Conservation (phyloP, 1,140 invertebrate genomes). For the honey bee (Apis mellifera) region DNA sequence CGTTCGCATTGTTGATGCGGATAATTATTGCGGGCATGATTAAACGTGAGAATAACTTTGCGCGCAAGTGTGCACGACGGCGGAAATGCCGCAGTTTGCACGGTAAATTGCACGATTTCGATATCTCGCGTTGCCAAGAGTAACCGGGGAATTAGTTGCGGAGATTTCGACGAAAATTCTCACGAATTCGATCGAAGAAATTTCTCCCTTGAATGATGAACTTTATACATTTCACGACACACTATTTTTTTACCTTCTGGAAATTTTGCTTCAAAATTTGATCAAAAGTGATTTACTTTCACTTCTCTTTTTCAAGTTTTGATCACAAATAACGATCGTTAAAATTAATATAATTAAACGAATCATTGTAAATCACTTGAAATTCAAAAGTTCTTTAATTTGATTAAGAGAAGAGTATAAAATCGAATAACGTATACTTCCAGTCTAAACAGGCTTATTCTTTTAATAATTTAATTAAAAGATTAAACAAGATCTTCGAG, state of each 20-base stretch:
- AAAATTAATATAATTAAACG: no score
- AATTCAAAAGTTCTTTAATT: no score
- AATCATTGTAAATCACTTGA: no score
- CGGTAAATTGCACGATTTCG: slow-evolving; percentile 46
- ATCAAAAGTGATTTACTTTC: no score
- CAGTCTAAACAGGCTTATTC: no score
- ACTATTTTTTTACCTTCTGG: neutral
- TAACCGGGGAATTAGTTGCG: slow-evolving; percentile 25
- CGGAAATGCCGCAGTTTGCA: slow-evolving; percentile 40
- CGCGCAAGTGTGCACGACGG: slow-evolving; percentile 38
- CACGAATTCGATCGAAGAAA: neutral
- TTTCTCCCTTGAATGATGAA: no score
- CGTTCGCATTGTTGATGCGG: slow-evolving; percentile 37
- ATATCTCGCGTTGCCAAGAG: slow-evolving; percentile 30
- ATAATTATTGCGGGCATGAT: slow-evolving; percentile 42
- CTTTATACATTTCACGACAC: no score
- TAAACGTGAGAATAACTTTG: slow-evolving; percentile 42
- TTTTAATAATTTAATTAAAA: neutral
- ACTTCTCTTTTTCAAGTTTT: no score
- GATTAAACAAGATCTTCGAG: neutral
- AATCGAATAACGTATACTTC: no score
- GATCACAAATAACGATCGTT: no score
- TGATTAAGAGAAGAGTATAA: no score
- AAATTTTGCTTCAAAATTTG: no score
- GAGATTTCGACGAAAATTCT: slow-evolving; percentile 10